Evolutionary conservation across 1,140 invertebrate species (phyloP).

Genomic region (Cheumatopsyche charites): DNA sequence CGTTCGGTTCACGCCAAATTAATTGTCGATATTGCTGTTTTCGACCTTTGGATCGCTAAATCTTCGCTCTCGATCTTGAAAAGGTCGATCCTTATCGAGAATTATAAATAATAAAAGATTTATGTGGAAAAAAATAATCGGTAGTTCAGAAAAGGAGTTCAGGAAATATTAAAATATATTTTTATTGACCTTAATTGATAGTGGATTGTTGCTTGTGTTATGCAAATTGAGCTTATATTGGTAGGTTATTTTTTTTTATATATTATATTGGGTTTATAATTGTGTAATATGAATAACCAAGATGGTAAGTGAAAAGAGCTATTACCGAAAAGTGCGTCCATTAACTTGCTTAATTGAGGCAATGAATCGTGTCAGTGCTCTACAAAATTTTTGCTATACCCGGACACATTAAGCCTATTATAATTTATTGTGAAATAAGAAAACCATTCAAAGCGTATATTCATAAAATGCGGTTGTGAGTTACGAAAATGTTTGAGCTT

Average conservation of each 20-base stretch:
- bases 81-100: constrained; percentile 1
- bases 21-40: constrained; percentile 19
- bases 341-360: too few species aligned
- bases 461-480: too few species aligned
- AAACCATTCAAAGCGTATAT: too few species aligned
- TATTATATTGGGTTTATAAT: background rate
- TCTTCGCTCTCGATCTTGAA: background rate
- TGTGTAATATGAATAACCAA: background rate
- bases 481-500: too few species aligned
- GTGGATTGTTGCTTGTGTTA: constrained; percentile 14
- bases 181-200: constrained; percentile 26
- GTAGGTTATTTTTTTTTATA: too few species aligned
- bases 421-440: too few species aligned
- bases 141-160: background rate
- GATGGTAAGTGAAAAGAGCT: constrained; percentile 15
- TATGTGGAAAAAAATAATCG: background rate
- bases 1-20: constrained; percentile 18
- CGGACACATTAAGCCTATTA: too few species aligned
- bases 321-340: constrained; percentile 6
- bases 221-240: background rate
- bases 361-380: too few species aligned
- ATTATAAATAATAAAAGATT: background rate
- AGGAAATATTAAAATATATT: background rate
- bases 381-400: too few species aligned
- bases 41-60: constrained; percentile 3